Conservation (phyloP, 2,888 invertebrate genomes). For the Cactoblastis cactorum region DNA sequence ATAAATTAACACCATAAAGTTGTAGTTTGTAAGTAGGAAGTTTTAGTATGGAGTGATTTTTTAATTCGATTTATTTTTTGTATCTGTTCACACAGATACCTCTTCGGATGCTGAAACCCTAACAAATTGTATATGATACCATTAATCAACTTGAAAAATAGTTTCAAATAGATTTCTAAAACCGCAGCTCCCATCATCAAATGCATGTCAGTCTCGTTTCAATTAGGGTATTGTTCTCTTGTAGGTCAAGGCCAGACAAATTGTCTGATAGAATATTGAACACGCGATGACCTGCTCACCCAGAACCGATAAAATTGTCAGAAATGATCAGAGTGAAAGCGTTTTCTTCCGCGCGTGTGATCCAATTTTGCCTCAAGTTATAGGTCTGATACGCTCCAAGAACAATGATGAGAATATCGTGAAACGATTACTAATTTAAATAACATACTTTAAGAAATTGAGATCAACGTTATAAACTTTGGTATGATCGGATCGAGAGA, state of each 20-base stretch:
- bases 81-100: too few species aligned
- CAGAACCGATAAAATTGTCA: conserved; percentile 10
- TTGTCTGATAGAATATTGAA: background rate
- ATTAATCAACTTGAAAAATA: too few species aligned
- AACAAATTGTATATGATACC: too few species aligned
- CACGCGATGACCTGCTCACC: conserved; percentile 15
- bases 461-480: background rate
- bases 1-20: too few species aligned
- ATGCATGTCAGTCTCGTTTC: background rate
- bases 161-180: conserved; percentile 4
- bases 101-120: too few species aligned
- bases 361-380: conserved; percentile 19
- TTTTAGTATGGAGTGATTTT: too few species aligned
- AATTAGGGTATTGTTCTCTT: conserved; percentile 8
- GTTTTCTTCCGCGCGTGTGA: conserved; percentile 25
- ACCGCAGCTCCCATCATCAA: background rate
- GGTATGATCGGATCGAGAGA: background rate
- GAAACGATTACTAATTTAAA: background rate
- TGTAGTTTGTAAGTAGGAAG: too few species aligned
- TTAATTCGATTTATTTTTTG: too few species aligned
- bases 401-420: conserved; percentile 4
- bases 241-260: conserved; percentile 12
- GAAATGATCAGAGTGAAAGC: conserved; percentile 23
- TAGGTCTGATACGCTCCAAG: conserved; percentile 21
- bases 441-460: background rate